A percentile compares a stretch with the other conserved stretches of the same genome.
These are phyloP conservation scores for Erynnis tages DNA, from an alignment of 2,888 invertebrate species.

Conservation along the genomic window DNA sequence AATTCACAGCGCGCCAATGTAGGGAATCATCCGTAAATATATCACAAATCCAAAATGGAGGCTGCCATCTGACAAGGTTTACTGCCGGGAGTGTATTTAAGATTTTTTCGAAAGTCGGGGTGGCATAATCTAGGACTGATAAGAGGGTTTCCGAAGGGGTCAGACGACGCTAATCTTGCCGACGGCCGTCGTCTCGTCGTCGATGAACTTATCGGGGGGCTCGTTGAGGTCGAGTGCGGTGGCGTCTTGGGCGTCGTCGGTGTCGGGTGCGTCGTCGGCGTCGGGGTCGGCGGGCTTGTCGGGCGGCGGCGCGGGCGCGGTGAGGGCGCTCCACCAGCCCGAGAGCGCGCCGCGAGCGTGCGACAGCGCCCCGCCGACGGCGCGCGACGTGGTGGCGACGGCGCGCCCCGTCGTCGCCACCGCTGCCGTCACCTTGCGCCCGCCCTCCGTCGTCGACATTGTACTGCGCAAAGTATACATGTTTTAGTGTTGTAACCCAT, in stretches of 20 bases:
- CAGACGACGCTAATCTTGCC: constrained; percentile 59
- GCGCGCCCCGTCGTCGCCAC: constrained; percentile 95
- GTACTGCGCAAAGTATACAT: constrained; percentile 84
- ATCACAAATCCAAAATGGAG: too few relatives aligned
- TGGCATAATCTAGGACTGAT: too few relatives aligned
- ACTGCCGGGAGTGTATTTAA: too few relatives aligned
- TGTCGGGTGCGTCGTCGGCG: constrained; percentile 31
- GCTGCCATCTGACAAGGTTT: too few relatives aligned
- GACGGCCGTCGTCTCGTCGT: constrained; percentile 46
- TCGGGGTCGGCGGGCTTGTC: constrained; percentile 32
- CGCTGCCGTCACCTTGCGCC: constrained; percentile 95
- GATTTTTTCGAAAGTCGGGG: too few relatives aligned
- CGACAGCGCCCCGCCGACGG: constrained; percentile 90
- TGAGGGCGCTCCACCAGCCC: constrained; percentile 89
- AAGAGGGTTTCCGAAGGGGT: constrained; percentile 15
- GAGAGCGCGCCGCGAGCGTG: constrained; percentile 93
- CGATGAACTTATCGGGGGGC: constrained; percentile 62
- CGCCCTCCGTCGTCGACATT: constrained; percentile 96
- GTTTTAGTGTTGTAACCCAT: too few relatives aligned
- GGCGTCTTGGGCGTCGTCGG: constrained; percentile 34
- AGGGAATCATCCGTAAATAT: too few relatives aligned
- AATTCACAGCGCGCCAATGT: too few relatives aligned
- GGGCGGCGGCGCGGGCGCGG: constrained; percentile 45
- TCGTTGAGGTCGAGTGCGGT: constrained; percentile 30
- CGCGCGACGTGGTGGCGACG: constrained; percentile 83